These are phyloP conservation scores for Phyllotreta striolata DNA, from an alignment of 2,888 invertebrate genomes.

Conservation along the genomic window DNA sequence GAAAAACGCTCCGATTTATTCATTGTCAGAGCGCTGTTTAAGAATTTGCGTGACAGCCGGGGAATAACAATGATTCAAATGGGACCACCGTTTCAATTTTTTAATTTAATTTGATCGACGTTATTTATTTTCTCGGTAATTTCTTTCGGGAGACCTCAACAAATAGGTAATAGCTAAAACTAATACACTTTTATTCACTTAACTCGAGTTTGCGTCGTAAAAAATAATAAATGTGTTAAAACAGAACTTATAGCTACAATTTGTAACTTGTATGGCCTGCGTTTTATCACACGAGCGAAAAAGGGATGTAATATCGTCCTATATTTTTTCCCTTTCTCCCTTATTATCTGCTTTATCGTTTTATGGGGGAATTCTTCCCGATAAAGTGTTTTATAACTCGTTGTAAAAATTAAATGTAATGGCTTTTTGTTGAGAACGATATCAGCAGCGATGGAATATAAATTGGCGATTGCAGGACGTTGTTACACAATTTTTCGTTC, in stretches of 20 bases:
- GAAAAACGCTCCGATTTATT: constrained; percentile 18
- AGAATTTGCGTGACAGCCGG: constrained; percentile 6
- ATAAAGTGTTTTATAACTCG: constrained; percentile 31
- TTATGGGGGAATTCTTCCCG: constrained; percentile 29
- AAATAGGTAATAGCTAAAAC: constrained; percentile 6
- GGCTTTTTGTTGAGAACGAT: constrained; percentile 24
- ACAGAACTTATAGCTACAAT: constrained; percentile 29
- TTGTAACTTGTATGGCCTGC: constrained; percentile 29
- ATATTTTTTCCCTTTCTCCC: constrained; percentile 25
- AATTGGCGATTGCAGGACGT: constrained; percentile 11
- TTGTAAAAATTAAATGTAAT: constrained; percentile 30
- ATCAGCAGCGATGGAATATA: constrained; percentile 15
- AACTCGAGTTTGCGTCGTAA: constrained; percentile 12
- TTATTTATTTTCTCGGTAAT: not conserved
- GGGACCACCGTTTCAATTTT: not conserved
- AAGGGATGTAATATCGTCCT: constrained; percentile 23
- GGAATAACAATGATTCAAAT: constrained; percentile 9
- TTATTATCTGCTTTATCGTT: constrained; percentile 31
- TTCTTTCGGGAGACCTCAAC: constrained; percentile 2
- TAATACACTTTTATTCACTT: constrained; percentile 20
- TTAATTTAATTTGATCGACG: constrained; percentile 1
- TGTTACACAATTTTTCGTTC: constrained; percentile 16
- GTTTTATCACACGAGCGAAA: constrained; percentile 27
- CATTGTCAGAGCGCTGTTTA: constrained; percentile 5
- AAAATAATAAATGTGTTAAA: constrained; percentile 30